Base-by-base conservation (phyloP, 2,113 vertebrate genomes). In the Cryptotis parvus region DNA sequence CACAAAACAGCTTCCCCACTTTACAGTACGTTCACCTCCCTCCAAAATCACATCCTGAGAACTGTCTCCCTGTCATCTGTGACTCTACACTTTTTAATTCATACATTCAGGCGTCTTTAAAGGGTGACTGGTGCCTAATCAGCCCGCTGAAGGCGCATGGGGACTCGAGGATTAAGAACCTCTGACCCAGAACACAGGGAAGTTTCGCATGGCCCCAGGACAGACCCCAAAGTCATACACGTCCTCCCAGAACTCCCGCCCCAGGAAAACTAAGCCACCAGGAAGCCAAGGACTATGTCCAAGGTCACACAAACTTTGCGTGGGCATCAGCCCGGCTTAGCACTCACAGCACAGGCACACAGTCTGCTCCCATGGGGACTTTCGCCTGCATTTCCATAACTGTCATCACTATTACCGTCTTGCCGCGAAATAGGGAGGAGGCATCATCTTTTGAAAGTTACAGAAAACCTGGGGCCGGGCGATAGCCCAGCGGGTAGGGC, bases 391-490 rank as follows among this genome's bases (percentile, higher is more conserved):
- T 73, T 87, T 85, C 77, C 87, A 37, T 33, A 83, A 73, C 0
- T 83, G 52, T 49, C n/a, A 91, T 68, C 66, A 61, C 45, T 49
- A 58, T 20, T 29, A 82, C 37, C 91, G 12, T 26, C 65, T 84
- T 85, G 52, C 2, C 66, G 86, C 29, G 76, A 74, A 80, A 85
- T 66, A 68, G 31, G 75, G 63, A 92, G 84, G 4, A 55, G 24
- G 22, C 16, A 80, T 45, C 76, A 86, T 29, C 37, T 89, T 90
- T 89, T 79, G 80, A 87, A 95, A 89, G 69, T 37, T 78, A 78
- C 43, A 41, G 12, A 91, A 91, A 91, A 79, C 37, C n/a, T 26
- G 92, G 82, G 66, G 26, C 58, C 58, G 18, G 58, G 20, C n/a
- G n/a, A n/a, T n/a, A n/a, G n/a, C n/a, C n/a, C n/a, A n/a, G n/a